Base-by-base conservation (phyloP, 2,888 invertebrate genomes). In the Synergus itoensis region DNA sequence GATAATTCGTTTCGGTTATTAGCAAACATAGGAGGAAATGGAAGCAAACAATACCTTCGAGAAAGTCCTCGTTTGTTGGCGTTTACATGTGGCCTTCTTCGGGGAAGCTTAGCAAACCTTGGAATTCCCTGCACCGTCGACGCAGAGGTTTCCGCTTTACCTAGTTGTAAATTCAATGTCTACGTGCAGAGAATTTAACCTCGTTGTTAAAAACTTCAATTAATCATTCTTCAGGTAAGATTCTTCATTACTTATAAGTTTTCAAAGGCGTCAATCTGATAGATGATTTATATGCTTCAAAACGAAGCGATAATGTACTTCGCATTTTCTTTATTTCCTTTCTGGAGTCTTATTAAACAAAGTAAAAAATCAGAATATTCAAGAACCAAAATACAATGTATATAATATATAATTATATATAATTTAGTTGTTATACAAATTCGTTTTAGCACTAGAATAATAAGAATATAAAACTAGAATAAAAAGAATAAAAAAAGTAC, bases 1-100 rank as follows among this genome's bases (percentile, higher is more conserved):
- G 99, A 99, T 91, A 99, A 98, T 93, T 95, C 96, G 79, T 99
- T 99, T 92, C 94, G 98, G 80, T 97, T 99, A 89, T 93, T 99
- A 8, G 96, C 96, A 12, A 97, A 96, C 89, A 95, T 99, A 12
- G 92, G 91, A 14, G 87, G 86, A 86, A 97, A 98, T 3, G 96
- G 95, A 87, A 96, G 97, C 5, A 96, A 97, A 88, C 99, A 99
- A 89, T 99, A 98, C 92, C 93, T 99, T 84, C 98, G 98, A 90
- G 95, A 95, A 91, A 98, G 98, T 65, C 98, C 98, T 1, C 95
- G 97, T 93, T 96, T 97, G 93, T 95, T 99, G 78, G 98, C 99
- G 1, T 98, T 98, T 90, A 98, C 99, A 0, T 99, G 99, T 93
- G 99, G 99, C 5, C 93, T 99, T 84, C 95, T 99, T 77, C 94